Base-by-base conservation (phyloP, 2,113 vertebrate species). In the Chrysochloris asiatica region DNA sequence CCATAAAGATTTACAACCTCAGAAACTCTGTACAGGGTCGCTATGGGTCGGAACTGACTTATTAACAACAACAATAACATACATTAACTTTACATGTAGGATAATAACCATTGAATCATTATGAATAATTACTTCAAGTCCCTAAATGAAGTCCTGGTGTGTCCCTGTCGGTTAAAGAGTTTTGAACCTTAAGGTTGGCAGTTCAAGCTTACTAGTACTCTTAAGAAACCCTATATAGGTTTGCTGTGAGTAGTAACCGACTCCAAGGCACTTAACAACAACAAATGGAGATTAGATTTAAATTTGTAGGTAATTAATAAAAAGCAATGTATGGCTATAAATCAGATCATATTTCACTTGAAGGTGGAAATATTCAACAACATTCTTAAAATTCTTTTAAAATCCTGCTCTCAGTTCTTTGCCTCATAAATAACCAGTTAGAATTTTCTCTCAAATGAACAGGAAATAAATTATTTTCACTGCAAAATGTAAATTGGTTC, bases 331-430 rank as follows among this genome's bases (percentile, higher is more conserved):
- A 75, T 92, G 48, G 13, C 94, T 93, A 69, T 63, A 94, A 93
- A 84, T 93, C 78, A 93, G 50, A 47, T 36, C 3, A 63, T 76
- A 71, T 94, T 59, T 94, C 76, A 80, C n/a, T 83, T 77, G 52
- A 84, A 16, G 76, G 22, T 75, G 13, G 41, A 88, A 41, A 6
- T 82, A 38, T 84, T 96, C 12, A 77, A 93, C 76, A 9, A 95
- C 67, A 86, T 89, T 91, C 96, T 97, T 90, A 91, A 92, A 95
- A 93, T 96, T 95, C 78, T 87, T 5, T 78, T 94, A 56, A 22
- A 94, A 93, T 78, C 69, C 77, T 65, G 0, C 71, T 92, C 80
- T 83, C 93, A 13, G 2, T 54, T 81, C 6, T 89, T 54, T 80
- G 33, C 67, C 67, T 95, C 91, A 73, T 94, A 92, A 95, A 97